A percentile compares a stretch with the other conserved stretches of the same genome.
These are phyloP conservation scores for Paedocypris micromegethes DNA, from an alignment of 2,797 vertebrate species.

Conservation along the genomic window DNA sequence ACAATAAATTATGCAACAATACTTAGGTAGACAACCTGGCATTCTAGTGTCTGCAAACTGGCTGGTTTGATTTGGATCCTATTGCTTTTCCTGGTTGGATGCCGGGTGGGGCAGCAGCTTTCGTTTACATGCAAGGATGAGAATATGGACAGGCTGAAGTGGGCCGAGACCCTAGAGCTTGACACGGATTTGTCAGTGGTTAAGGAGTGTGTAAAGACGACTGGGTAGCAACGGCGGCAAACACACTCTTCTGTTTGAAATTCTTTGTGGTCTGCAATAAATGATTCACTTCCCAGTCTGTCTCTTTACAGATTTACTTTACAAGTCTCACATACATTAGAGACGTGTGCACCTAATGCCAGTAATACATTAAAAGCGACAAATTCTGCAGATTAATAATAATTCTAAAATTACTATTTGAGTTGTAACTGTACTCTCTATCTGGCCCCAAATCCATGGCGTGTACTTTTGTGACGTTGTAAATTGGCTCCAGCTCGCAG, in stretches of 20 bases:
- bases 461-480: too few species aligned
- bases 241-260: slow-evolving; percentile 33
- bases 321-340: background rate
- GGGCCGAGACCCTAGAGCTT: slow-evolving; percentile 23
- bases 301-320: slow-evolving; percentile 32
- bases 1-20: too few species aligned
- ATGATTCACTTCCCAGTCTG: slow-evolving; percentile 35
- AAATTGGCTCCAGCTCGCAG: too few species aligned
- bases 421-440: too few species aligned
- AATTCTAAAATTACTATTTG: too few species aligned
- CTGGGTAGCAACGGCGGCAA: slow-evolving; percentile 26
- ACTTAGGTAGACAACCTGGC: too few species aligned
- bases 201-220: slow-evolving; percentile 29
- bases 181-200: slow-evolving; percentile 23
- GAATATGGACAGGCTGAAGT: slow-evolving; percentile 46
- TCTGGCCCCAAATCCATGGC: too few species aligned
- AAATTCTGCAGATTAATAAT: too few species aligned
- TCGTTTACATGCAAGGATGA: slow-evolving; percentile 16
- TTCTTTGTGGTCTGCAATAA: slow-evolving; percentile 26
- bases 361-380: too few species aligned
- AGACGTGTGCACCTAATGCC: too few species aligned
- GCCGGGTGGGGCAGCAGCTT: slow-evolving; percentile 39
- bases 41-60: too few species aligned
- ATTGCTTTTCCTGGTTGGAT: slow-evolving; percentile 27
- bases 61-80: slow-evolving; percentile 12